A percentile compares a stretch with the other conserved stretches of the same genome.
phyloP scores from a whole-genome alignment of 2,113 vertebrate species.

The Choloepus hoffmanni region DNA sequence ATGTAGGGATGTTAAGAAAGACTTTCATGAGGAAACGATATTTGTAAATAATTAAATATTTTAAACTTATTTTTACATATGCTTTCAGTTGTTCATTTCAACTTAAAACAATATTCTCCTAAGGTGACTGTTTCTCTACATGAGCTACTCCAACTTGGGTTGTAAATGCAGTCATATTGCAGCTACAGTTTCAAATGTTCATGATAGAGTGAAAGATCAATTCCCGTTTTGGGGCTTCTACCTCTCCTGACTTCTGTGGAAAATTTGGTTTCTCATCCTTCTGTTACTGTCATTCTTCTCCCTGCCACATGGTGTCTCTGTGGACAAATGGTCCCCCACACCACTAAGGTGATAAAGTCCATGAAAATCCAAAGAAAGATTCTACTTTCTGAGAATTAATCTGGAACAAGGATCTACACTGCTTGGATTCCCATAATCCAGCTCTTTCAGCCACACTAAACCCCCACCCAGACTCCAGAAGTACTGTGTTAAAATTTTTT shows the following conservation, averaged over 20 bases:
- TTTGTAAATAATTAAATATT: background rate
- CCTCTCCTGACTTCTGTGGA: background rate
- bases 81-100: background rate
- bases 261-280: background rate
- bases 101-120: background rate
- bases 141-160: background rate
- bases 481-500: background rate
- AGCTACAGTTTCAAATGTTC: background rate
- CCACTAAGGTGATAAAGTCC: background rate
- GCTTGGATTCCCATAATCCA: background rate
- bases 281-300: constrained; percentile 60
- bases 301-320: constrained; percentile 75
- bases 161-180: background rate
- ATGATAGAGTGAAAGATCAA: background rate
- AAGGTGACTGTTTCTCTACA: background rate
- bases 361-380: background rate
- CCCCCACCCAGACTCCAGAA: background rate
- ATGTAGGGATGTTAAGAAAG: background rate
- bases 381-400: background rate
- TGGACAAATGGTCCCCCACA: constrained; percentile 38
- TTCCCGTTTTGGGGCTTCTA: background rate
- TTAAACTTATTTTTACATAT: background rate
- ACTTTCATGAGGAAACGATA: background rate
- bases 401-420: background rate
- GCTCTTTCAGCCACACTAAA: background rate